Conservation (phyloP, 2,888 invertebrate genomes). For the Halictus quadricinctus region DNA sequence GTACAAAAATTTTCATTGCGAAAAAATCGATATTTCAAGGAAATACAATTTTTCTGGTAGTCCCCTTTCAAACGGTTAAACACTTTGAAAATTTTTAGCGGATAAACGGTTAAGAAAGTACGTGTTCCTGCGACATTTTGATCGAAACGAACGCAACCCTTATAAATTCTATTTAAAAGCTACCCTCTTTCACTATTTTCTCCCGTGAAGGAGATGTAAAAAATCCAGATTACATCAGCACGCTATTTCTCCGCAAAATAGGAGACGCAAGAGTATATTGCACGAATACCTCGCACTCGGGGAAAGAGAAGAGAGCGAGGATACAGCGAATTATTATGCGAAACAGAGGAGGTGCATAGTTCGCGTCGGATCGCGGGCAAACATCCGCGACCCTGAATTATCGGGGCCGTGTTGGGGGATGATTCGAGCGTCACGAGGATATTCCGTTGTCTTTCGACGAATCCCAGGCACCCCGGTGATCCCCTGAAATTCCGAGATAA, state of each 20-base stretch:
- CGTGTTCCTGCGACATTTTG: background rate
- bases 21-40: no score
- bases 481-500: slow-evolving; percentile 55
- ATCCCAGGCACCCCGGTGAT: slow-evolving; percentile 14
- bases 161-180: background rate
- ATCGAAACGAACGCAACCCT: background rate
- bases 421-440: background rate
- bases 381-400: slow-evolving; percentile 58
- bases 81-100: background rate
- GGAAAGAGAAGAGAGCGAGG: background rate
- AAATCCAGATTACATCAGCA: background rate
- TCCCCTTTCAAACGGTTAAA: background rate
- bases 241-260: background rate
- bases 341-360: background rate
- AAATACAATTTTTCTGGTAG: background rate
- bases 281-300: background rate
- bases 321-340: background rate
- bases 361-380: background rate
- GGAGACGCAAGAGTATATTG: background rate
- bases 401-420: background rate
- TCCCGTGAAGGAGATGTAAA: background rate
- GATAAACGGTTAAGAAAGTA: background rate
- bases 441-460: slow-evolving; percentile 16
- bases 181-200: background rate
- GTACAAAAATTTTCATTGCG: background rate